A percentile compares a stretch with the other conserved stretches of the same genome.
Conservation (phyloP, 2,113 vertebrate genomes). For the Sebastes fasciatus region DNA sequence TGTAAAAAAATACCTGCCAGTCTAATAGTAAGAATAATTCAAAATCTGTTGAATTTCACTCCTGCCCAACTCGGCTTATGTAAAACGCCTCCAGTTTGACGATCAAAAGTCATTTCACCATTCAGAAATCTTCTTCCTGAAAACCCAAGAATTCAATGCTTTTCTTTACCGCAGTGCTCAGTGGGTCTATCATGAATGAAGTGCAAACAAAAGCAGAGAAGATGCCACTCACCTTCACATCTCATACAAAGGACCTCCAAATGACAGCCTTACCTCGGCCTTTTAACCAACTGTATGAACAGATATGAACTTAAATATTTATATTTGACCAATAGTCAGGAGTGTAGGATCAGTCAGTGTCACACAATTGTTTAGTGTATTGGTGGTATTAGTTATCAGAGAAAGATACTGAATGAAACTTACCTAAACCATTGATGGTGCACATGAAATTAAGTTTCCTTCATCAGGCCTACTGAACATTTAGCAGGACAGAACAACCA, state of each 20-base stretch:
- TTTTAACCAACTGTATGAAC: not conserved
- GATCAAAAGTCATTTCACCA: not conserved
- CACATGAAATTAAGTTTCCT: no score
- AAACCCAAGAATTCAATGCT: not conserved
- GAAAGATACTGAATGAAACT: no score
- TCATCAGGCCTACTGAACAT: no score
- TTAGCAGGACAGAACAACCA: no score
- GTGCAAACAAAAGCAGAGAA: not conserved
- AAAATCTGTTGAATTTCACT: not conserved
- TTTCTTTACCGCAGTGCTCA: not conserved
- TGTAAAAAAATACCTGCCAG: not conserved
- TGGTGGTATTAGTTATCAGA: no score
- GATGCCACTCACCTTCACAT: not conserved
- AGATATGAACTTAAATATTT: not conserved
- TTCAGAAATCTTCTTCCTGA: not conserved
- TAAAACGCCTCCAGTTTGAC: not conserved
- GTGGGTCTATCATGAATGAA: not conserved
- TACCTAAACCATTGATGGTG: no score
- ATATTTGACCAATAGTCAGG: not conserved
- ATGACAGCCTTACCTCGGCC: not conserved
- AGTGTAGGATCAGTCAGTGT: no score
- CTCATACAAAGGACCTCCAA: not conserved
- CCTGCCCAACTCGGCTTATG: not conserved
- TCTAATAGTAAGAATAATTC: not conserved
- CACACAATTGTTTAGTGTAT: no score